Evolutionary conservation across 2,113 vertebrate genomes (phyloP).

Genomic region (Thermophis baileyi): DNA sequence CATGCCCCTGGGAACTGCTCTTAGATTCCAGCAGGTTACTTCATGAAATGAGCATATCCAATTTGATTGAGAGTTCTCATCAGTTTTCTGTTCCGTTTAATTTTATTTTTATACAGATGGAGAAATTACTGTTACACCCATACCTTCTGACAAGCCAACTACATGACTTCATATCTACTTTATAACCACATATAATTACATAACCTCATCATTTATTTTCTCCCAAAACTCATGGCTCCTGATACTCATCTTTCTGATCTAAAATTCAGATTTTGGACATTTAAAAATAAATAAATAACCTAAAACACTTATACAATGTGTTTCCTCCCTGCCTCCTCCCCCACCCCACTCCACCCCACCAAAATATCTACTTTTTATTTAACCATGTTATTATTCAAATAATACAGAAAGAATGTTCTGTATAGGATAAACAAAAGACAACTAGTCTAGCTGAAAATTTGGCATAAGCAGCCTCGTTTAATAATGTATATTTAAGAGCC

Average conservation of each 20-base stretch:
- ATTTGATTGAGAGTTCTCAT: constrained; percentile 65
- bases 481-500: background rate
- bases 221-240: constrained; percentile 59
- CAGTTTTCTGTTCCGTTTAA: constrained; percentile 65
- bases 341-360: constrained; percentile 34
- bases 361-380: constrained; percentile 56
- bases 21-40: constrained; percentile 65
- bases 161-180: constrained; percentile 71
- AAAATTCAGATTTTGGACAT: constrained; percentile 48
- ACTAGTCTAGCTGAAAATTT: constrained; percentile 21
- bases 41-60: constrained; percentile 62
- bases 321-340: background rate
- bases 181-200: constrained; percentile 65
- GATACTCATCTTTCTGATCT: constrained; percentile 62
- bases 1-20: constrained; percentile 45
- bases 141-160: constrained; percentile 67
- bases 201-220: constrained; percentile 68
- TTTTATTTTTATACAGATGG: constrained; percentile 66
- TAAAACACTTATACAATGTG: constrained; percentile 45
- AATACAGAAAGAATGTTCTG: constrained; percentile 34
- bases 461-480: constrained; percentile 17
- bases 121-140: constrained; percentile 72
- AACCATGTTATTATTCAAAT: constrained; percentile 53
- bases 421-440: constrained; percentile 38
- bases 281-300: constrained; percentile 30